These are phyloP conservation scores for Pelodiscus sinensis DNA, from an alignment of 2,113 vertebrate species.

Conservation along the genomic window DNA sequence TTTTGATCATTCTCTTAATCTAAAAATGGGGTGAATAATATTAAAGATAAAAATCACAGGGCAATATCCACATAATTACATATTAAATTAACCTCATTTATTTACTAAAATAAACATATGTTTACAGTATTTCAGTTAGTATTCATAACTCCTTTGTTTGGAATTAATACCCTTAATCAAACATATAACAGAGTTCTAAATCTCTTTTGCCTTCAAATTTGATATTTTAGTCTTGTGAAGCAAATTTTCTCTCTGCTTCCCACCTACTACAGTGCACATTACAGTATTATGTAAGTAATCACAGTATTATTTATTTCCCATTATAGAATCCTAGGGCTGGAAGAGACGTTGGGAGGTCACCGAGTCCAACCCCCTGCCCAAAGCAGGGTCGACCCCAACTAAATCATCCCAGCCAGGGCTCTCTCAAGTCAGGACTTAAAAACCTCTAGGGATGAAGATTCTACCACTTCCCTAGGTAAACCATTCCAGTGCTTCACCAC, in stretches of 20 bases:
- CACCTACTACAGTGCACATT: neutral
- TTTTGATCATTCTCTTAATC: neutral
- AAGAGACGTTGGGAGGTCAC: no score
- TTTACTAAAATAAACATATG: neutral
- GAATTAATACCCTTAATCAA: neutral
- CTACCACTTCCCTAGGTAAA: no score
- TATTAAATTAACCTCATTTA: neutral
- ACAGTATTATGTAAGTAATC: neutral
- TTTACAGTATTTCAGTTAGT: neutral
- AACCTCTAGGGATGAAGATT: no score
- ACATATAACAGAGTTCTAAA: neutral
- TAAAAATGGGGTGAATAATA: neutral
- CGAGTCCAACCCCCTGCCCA: no score
- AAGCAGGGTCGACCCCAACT: no score
- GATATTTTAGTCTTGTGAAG: neutral
- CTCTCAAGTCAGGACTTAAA: no score
- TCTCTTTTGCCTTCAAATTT: neutral
- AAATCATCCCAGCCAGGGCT: no score
- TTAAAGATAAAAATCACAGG: neutral
- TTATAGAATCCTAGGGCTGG: no score
- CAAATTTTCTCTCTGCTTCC: neutral
- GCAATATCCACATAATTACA: neutral
- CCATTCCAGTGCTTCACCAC: no score
- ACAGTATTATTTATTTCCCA: neutral
- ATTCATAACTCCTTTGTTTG: neutral